These are phyloP conservation scores for Entelurus aequoreus DNA, from an alignment of 2,113 vertebrate species.

Conservation along the genomic window DNA sequence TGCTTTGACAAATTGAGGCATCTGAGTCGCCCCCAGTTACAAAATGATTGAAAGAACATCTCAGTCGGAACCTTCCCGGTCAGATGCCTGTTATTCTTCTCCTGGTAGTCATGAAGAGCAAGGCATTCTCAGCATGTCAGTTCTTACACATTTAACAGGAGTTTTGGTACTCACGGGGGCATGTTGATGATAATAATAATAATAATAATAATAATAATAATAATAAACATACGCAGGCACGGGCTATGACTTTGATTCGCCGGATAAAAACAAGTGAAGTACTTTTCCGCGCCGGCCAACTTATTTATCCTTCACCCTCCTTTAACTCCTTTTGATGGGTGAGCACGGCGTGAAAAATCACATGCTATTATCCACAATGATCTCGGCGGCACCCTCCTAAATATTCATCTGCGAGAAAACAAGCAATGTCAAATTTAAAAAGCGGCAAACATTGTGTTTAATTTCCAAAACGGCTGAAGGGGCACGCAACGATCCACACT, in stretches of 20 bases:
- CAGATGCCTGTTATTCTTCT: slow-evolving; percentile 31
- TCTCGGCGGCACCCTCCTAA: background rate
- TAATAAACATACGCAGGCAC: background rate
- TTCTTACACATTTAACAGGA: background rate
- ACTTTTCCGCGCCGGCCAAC: background rate
- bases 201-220: too few species aligned
- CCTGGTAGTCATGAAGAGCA: slow-evolving; percentile 21
- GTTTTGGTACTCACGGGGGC: slow-evolving; percentile 14
- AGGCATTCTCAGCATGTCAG: background rate
- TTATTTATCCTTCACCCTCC: background rate
- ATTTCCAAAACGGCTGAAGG: background rate
- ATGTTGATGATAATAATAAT: too few species aligned
- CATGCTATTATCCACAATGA: slow-evolving; percentile 5
- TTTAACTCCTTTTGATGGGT: background rate
- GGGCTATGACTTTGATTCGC: background rate
- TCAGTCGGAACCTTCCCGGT: slow-evolving; percentile 32
- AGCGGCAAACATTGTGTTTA: background rate
- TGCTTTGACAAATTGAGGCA: slow-evolving; percentile 22
- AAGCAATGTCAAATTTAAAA: background rate
- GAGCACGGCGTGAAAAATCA: background rate
- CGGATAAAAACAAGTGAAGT: background rate
- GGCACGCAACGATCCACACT: background rate
- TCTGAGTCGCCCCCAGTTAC: slow-evolving; percentile 31
- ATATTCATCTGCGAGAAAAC: background rate
- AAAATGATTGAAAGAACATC: slow-evolving; percentile 42